Percentiles rank a stretch among this genome's conserved stretches.
These are phyloP conservation scores for Caenorhabditis inopinata DNA, from an alignment of 1,140 invertebrate species.

Conservation along the genomic window DNA sequence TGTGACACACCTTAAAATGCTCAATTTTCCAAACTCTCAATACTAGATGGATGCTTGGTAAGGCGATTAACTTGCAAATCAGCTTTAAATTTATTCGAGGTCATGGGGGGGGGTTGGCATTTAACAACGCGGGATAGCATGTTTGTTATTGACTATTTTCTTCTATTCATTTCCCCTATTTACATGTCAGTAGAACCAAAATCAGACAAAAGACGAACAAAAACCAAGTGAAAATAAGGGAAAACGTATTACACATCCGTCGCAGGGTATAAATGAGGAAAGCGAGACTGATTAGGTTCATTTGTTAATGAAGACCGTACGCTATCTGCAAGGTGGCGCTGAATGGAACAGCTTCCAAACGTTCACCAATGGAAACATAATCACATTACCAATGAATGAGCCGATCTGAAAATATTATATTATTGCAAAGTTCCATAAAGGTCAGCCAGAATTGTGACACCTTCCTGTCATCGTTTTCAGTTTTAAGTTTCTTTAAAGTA, in stretches of 20 bases:
- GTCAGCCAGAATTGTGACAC: no score
- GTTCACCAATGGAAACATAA: constrained; percentile 77
- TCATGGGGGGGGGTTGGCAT: no score
- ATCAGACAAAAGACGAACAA: not conserved
- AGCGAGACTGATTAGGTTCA: constrained; percentile 10
- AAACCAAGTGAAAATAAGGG: not conserved
- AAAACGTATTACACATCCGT: not conserved
- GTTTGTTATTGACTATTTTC: not conserved
- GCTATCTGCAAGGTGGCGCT: constrained; percentile 46
- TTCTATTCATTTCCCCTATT: not conserved
- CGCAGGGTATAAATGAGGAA: not conserved
- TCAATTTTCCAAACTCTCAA: no score
- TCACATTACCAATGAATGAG: constrained; percentile 76
- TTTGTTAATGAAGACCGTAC: not conserved
- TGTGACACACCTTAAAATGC: no score
- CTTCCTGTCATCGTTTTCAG: no score
- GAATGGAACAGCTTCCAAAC: constrained; percentile 72
- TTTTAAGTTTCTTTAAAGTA: no score
- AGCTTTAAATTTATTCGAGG: no score
- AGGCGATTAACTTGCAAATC: no score
- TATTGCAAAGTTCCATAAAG: no score
- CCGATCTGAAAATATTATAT: constrained; percentile 74
- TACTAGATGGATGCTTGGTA: no score
- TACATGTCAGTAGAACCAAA: not conserved
- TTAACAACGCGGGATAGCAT: no score